Evolutionary conservation across 2,888 invertebrate genomes (phyloP).

Genomic region (Arrhopalites spinosus): DNA sequence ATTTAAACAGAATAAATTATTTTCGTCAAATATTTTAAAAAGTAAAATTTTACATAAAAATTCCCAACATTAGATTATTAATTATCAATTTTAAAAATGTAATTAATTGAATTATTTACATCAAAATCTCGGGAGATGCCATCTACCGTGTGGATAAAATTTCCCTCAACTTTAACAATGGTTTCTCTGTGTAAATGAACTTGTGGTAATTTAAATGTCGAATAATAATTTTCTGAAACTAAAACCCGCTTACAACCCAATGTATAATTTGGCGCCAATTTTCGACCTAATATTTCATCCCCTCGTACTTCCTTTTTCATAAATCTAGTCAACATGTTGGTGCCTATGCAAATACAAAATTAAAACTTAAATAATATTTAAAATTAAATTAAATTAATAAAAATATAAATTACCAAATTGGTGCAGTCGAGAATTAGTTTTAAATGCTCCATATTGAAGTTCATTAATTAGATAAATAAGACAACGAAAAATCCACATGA

Average conservation of each 20-base stretch:
- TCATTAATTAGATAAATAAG: conserved; percentile 24
- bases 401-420: background rate
- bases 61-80: no score
- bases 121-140: conserved; percentile 2
- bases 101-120: no score
- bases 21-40: conserved; percentile 2
- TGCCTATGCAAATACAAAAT: no score
- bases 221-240: conserved; percentile 38
- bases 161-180: conserved; percentile 13
- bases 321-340: no score
- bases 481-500: conserved; percentile 31
- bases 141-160: conserved; percentile 13
- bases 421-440: background rate
- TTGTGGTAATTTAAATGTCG: conserved; percentile 29
- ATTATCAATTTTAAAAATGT: no score
- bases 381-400: no score
- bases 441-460: conserved; percentile 4
- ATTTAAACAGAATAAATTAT: no score
- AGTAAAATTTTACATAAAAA: no score
- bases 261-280: background rate
- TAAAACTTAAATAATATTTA: no score
- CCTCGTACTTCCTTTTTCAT: no score
- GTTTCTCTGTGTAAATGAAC: conserved; percentile 29
- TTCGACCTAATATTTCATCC: background rate
- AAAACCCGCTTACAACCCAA: conserved; percentile 41